Evolutionary conservation across 2,113 vertebrate genomes (phyloP), one percentile per base, ranked within the genome.

Genomic region (Oenanthe melanoleuca): DNA sequence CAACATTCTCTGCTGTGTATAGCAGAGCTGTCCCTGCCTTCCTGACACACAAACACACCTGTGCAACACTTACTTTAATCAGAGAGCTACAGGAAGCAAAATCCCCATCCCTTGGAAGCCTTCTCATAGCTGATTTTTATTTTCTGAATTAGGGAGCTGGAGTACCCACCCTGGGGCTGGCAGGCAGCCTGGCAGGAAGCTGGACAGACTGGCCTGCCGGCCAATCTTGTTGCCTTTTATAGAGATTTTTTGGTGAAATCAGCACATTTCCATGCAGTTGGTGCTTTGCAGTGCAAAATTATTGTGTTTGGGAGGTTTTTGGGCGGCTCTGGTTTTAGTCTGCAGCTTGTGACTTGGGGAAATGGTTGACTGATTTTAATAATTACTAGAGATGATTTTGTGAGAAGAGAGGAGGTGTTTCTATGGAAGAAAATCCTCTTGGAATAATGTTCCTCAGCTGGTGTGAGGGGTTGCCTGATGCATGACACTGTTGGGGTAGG

Each of bases 131-230:
- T 57, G 61, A 75, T 45, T 72, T 81, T 63, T 57, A 23, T 71
- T 70, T 95, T 92, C 44, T 83, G 38, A 59, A 26, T 74, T 47
- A 23, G 25, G 65, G 80, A 95, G 69, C 53, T 89, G 25, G 56
- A 84, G 77, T 89, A 85, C 91, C 95, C 91, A 92, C 89, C 94
- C 91, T 74, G 15, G 69, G 93, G 66, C 96, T 97, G 96, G 96
- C 96, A 95, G 95, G 94, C 95, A 16, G 96, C 96, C 96, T 93
- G 92, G 94, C 91, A 97, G 96, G 95, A 96, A 97, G 94, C 94
- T 45, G 89, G 94, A 72, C 95, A 97, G 96, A 97, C 96, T 94
- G 93, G 55, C 79, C 63, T 72, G 81, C 57, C 1, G 38, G 93
- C 88, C 93, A 77, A 72, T 91, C 93, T 95, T 40, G 45, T 67